A percentile compares a stretch with the other conserved stretches of the same genome.
Conservation (phyloP, 2,113 vertebrate genomes). For the Xerus inauris region DNA sequence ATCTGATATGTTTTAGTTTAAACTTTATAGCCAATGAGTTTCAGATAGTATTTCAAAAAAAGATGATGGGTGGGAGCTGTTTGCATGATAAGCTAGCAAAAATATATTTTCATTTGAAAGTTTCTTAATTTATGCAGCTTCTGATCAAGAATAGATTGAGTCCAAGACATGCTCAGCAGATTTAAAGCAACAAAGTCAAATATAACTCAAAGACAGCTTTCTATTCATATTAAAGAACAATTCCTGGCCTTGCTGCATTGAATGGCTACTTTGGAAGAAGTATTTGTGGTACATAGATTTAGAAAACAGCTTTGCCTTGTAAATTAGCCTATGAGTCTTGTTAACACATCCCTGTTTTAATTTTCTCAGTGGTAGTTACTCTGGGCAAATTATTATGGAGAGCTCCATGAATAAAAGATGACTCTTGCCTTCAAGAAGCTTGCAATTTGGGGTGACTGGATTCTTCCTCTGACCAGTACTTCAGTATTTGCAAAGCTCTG, state of each 20-base stretch:
- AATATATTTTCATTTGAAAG: not conserved
- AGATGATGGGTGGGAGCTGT: not conserved
- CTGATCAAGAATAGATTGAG: not conserved
- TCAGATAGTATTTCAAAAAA: not conserved
- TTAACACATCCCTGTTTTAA: not conserved
- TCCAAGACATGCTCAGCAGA: not conserved
- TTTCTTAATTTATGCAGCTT: constrained; percentile 2
- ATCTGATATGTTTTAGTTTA: not conserved
- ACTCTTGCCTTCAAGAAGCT: not conserved
- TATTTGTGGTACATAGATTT: not conserved
- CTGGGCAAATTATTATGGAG: not conserved
- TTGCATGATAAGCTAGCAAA: not conserved
- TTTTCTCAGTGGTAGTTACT: not conserved
- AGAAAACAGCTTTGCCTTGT: not conserved
- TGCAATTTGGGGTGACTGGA: not conserved
- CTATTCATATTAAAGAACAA: not conserved
- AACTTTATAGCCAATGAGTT: not conserved
- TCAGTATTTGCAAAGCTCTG: not conserved
- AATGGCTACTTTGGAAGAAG: not conserved
- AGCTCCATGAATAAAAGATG: not conserved
- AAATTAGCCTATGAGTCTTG: not conserved
- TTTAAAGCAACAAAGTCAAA: not conserved
- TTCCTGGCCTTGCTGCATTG: not conserved
- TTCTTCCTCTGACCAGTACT: not conserved
- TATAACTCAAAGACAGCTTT: not conserved